phyloP scores from a whole-genome alignment of 35 echinoderm and acorn worm genomes.

The Anneissia japonica region DNA sequence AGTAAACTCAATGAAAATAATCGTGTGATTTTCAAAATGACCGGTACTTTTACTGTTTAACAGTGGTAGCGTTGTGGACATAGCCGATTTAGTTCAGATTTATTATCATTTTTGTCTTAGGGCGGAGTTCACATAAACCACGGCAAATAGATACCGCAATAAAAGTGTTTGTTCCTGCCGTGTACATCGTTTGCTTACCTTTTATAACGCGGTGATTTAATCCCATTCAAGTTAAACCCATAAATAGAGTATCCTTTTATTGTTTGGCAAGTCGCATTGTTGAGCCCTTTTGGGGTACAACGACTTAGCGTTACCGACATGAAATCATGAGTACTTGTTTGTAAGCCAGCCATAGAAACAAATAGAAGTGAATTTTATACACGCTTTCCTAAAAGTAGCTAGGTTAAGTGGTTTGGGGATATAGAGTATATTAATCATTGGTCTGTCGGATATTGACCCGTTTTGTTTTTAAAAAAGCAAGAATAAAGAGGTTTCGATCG shows the following conservation, averaged over 20 bases:
- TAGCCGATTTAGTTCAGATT: too few species aligned
- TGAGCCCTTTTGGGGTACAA: neutral
- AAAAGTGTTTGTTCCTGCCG: neutral
- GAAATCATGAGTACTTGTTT: too few species aligned
- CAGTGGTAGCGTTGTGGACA: too few species aligned
- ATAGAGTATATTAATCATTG: too few species aligned
- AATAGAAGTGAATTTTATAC: neutral
- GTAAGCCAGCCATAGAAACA: neutral
- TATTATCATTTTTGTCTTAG: too few species aligned
- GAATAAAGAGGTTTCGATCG: too few species aligned
- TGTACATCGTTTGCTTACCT: neutral
- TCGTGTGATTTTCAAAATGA: too few species aligned
- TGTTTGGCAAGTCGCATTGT: neutral
- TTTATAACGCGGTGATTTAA: neutral
- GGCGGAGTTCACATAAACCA: neutral
- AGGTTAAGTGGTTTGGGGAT: neutral
- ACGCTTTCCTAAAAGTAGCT: neutral
- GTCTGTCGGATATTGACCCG: neutral
- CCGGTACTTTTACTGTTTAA: too few species aligned
- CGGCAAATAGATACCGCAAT: neutral
- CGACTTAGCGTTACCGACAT: too few species aligned
- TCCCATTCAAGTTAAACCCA: neutral
- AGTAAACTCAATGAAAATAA: too few species aligned
- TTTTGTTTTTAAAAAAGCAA: too few species aligned
- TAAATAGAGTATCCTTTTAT: neutral